Evolutionary conservation across 2,888 invertebrate genomes (phyloP).

Genomic region (Melipona bicolor): DNA sequence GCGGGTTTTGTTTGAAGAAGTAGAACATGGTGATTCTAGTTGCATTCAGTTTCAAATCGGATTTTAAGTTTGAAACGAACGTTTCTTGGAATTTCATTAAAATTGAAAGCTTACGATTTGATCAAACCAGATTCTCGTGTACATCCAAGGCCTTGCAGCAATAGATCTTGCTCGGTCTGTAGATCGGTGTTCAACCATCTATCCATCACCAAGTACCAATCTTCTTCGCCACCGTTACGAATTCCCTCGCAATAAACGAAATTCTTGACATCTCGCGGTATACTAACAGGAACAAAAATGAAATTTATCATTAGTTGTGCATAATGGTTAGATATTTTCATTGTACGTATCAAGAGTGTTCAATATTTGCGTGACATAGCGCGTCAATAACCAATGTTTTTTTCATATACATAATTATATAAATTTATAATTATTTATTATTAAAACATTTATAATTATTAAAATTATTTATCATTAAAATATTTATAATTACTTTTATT

Average conservation of each 20-base stretch:
- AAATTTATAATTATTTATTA: too few relatives aligned
- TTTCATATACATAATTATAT: too few relatives aligned
- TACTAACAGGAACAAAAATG: conserved; percentile 27
- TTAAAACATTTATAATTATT: too few relatives aligned
- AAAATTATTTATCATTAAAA: too few relatives aligned
- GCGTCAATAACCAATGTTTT: neutral
- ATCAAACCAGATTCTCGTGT: conserved; percentile 86
- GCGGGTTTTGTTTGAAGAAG: neutral
- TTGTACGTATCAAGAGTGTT: neutral
- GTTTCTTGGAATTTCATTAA: neutral
- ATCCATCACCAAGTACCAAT: conserved; percentile 88
- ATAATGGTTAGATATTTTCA: neutral
- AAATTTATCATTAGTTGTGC: neutral
- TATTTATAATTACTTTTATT: too few relatives aligned
- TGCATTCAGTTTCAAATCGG: neutral
- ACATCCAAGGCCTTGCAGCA: conserved; percentile 89
- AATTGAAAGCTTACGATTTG: conserved; percentile 83
- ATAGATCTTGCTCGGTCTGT: conserved; percentile 88
- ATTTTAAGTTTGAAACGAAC: neutral
- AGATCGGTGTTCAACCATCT: conserved; percentile 87
- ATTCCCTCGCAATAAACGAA: conserved; percentile 92
- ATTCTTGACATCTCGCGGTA: conserved; percentile 86
- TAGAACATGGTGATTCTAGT: neutral
- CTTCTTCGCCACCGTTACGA: conserved; percentile 86
- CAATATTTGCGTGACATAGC: neutral